phyloP scores from a whole-genome alignment of 1,140 invertebrate genomes.

The Drosophila kurseongensis region DNA sequence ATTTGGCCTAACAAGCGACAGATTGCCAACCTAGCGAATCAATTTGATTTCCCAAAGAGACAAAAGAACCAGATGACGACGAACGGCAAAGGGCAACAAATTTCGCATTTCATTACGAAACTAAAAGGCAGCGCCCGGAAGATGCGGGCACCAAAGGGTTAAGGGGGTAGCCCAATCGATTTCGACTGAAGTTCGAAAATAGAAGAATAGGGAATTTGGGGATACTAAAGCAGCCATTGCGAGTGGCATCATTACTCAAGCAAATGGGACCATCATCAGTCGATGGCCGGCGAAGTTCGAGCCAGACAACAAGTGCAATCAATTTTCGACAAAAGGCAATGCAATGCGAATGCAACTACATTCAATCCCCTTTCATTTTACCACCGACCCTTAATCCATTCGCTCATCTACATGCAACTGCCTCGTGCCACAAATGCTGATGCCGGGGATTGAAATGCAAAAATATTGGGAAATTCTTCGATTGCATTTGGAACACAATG shows the following conservation, averaged over 20 bases:
- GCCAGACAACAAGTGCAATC: slow-evolving; percentile 74
- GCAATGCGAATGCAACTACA: slow-evolving; percentile 17
- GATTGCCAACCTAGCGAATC: slow-evolving; percentile 76
- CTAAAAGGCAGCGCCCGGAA: slow-evolving; percentile 59
- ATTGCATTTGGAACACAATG: slow-evolving; percentile 26
- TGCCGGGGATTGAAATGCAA: slow-evolving; percentile 76
- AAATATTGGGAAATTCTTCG: slow-evolving; percentile 74
- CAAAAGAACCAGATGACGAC: slow-evolving; percentile 35
- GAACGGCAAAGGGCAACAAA: slow-evolving; percentile 45
- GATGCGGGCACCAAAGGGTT: slow-evolving; percentile 26
- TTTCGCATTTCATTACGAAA: slow-evolving; percentile 70
- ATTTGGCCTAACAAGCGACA: slow-evolving; percentile 76
- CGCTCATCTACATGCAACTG: slow-evolving; percentile 11
- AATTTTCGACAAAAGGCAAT: slow-evolving; percentile 58
- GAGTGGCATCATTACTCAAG: slow-evolving; percentile 80
- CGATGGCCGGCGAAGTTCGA: slow-evolving; percentile 29
- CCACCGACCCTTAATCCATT: not conserved
- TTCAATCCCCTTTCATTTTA: slow-evolving; percentile 8
- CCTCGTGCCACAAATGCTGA: slow-evolving; percentile 50
- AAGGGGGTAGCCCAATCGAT: slow-evolving; percentile 51
- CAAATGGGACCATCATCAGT: slow-evolving; percentile 76
- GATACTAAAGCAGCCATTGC: slow-evolving; percentile 17
- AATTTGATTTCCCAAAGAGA: slow-evolving; percentile 54
- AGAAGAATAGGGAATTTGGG: no score
- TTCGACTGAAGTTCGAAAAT: slow-evolving; percentile 8